A percentile compares a stretch with the other conserved stretches of the same genome.
Conservation (phyloP, 2,113 vertebrate species). For the Bucco capensis region DNA sequence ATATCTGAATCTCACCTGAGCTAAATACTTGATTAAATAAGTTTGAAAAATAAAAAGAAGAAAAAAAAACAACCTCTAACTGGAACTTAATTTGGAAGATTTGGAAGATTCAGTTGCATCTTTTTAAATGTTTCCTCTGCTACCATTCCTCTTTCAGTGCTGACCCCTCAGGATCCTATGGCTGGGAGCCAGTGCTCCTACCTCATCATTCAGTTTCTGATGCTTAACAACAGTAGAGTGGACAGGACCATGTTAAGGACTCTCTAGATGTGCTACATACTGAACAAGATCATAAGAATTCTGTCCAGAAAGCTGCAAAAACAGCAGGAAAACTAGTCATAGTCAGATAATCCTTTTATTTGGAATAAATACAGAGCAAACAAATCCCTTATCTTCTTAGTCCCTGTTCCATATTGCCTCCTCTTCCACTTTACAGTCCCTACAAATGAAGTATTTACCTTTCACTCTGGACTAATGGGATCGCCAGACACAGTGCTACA, state of each 20-base stretch:
- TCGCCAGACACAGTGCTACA: neutral
- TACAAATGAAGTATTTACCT: neutral
- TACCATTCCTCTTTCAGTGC: neutral
- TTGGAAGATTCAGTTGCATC: neutral
- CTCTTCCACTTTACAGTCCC: neutral
- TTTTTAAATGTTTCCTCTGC: neutral
- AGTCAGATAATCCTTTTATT: neutral
- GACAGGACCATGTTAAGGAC: neutral
- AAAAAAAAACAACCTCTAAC: neutral
- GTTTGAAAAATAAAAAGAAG: neutral
- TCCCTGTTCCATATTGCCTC: neutral
- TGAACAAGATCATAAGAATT: neutral
- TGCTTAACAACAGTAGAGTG: neutral
- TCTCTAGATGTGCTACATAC: neutral
- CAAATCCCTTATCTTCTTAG: neutral
- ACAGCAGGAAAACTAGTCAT: neutral
- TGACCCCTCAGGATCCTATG: neutral
- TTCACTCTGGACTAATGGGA: neutral
- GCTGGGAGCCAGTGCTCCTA: neutral
- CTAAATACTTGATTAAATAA: neutral
- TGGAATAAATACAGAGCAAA: neutral
- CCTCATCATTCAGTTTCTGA: neutral
- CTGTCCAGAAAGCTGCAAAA: neutral
- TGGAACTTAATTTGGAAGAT: neutral
- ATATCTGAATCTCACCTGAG: neutral